Conservation (phyloP, 2,113 vertebrate species). For the Cricetomys ansorgei region DNA sequence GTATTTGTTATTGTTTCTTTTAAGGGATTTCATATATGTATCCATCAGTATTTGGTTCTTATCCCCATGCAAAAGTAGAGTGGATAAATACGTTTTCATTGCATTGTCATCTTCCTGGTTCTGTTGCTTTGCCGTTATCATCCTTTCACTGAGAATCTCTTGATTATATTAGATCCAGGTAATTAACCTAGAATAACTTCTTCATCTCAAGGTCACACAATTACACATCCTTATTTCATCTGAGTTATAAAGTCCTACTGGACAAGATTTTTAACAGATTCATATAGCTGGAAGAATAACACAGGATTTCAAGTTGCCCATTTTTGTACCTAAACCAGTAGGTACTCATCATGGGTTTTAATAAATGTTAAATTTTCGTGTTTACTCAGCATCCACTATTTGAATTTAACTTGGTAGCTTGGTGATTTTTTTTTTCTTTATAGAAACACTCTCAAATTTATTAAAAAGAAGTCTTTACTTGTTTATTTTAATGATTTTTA, state of each 20-base stretch:
- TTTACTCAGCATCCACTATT: neutral
- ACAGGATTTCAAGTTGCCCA: neutral
- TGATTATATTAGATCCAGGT: too few relatives aligned
- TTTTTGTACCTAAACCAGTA: neutral
- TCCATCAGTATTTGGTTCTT: neutral
- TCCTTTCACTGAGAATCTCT: neutral
- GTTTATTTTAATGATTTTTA: neutral
- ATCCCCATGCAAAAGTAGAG: neutral
- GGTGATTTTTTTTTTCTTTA: neutral
- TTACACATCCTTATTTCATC: neutral
- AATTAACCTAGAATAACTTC: neutral
- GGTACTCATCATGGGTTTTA: neutral
- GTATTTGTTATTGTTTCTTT: neutral
- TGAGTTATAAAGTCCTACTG: neutral
- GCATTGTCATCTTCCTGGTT: neutral
- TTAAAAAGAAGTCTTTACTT: neutral
- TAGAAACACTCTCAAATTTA: neutral
- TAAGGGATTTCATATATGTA: neutral
- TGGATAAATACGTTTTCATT: neutral
- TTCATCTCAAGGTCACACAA: neutral
- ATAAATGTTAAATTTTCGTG: neutral
- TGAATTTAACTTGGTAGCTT: neutral
- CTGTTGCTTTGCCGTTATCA: neutral
- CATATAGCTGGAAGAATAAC: neutral
- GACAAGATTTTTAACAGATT: neutral